Evolutionary conservation across 2,797 vertebrate species (phyloP).

Genomic region (Silurus aristotelis): DNA sequence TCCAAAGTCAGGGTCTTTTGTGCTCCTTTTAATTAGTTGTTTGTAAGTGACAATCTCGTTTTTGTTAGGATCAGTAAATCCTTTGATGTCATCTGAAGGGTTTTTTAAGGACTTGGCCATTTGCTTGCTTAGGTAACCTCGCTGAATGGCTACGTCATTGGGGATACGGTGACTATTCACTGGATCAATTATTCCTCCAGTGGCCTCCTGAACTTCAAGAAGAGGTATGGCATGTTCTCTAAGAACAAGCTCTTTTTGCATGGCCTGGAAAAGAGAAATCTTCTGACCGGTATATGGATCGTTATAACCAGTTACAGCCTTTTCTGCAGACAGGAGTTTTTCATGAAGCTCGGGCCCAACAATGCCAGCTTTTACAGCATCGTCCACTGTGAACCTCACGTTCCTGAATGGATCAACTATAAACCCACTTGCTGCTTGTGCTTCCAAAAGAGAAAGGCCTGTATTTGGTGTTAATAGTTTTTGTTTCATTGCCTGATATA

Average conservation of each 20-base stretch:
- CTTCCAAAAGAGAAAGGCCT: constrained; percentile 84
- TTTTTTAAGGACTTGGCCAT: constrained; percentile 75
- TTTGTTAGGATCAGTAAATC: constrained; percentile 85
- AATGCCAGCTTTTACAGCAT: constrained; percentile 87
- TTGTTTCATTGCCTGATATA: constrained; percentile 89
- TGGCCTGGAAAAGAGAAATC: constrained; percentile 94
- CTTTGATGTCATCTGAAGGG: constrained; percentile 76
- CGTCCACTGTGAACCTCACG: constrained; percentile 84
- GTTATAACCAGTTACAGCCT: constrained; percentile 90
- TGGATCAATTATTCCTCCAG: constrained; percentile 90
- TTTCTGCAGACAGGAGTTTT: constrained; percentile 90
- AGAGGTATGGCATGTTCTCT: constrained; percentile 86
- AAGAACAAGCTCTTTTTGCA: constrained; percentile 89
- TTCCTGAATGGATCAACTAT: constrained; percentile 86
- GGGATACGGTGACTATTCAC: constrained; percentile 88
- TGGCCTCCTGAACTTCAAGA: constrained; percentile 88
- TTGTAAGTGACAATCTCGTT: constrained; percentile 81
- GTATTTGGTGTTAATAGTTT: constrained; percentile 83
- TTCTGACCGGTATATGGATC: constrained; percentile 90
- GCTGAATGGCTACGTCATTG: constrained; percentile 81
- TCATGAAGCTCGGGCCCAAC: constrained; percentile 93
- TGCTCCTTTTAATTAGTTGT: constrained; percentile 80
- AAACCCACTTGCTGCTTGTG: constrained; percentile 92
- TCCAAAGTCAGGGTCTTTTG: constrained; percentile 79
- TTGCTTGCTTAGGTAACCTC: constrained; percentile 80